These are phyloP conservation scores for Sturnira hondurensis DNA, from an alignment of 2,113 vertebrate species.

Conservation along the genomic window DNA sequence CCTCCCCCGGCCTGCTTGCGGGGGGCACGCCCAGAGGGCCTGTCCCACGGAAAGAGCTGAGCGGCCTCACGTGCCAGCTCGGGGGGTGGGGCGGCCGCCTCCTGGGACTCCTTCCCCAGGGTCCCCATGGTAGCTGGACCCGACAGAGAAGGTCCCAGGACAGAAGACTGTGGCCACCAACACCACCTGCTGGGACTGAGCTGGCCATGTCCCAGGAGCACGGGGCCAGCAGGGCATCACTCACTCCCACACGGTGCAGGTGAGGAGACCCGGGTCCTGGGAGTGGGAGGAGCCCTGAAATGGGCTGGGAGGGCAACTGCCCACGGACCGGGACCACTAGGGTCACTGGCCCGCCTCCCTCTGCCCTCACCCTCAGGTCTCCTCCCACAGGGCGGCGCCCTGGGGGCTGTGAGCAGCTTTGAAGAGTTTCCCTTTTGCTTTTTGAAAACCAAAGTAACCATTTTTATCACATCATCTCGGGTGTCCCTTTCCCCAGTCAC, in stretches of 20 bases:
- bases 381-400: fast-evolving
- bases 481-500: not conserved
- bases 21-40: not conserved
- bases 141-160: not conserved
- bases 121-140: not conserved
- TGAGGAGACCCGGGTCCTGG: not conserved
- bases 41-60: not conserved
- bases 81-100: not conserved
- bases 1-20: not conserved
- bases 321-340: not conserved
- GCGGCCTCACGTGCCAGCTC: too few species aligned
- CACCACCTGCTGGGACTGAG: not conserved
- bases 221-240: not conserved
- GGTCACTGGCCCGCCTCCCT: not conserved
- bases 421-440: not conserved
- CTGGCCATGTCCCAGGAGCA: not conserved
- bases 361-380: fast-evolving
- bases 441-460: not conserved
- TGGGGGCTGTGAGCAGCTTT: not conserved
- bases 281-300: not conserved
- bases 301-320: not conserved
- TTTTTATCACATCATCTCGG: not conserved
- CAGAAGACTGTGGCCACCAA: not conserved
- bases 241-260: not conserved
- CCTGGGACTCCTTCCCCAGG: not conserved